These are phyloP conservation scores for Caranx ignobilis DNA, from an alignment of 2,113 vertebrate species.

Conservation along the genomic window DNA sequence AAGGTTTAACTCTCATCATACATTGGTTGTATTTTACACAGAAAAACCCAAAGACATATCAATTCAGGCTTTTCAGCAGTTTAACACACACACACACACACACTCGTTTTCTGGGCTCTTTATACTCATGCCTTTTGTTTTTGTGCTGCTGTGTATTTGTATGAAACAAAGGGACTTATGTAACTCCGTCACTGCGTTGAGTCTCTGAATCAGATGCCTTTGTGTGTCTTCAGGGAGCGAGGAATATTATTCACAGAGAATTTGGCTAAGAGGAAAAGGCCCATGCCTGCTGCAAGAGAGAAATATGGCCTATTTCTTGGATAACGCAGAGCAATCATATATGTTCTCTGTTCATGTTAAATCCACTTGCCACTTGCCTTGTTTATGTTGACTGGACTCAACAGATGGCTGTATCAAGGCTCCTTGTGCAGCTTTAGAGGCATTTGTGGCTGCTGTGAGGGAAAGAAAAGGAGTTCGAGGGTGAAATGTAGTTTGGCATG, in stretches of 20 bases:
- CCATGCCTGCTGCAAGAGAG: constrained; percentile 1
- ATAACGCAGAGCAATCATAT: neutral
- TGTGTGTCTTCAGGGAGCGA: constrained; percentile 47
- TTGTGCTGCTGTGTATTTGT: constrained; percentile 28
- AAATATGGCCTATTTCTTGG: constrained; percentile 1
- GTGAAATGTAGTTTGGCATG: constrained; percentile 10
- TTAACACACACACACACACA: neutral
- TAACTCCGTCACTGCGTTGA: constrained; percentile 36
- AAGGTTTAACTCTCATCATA: neutral
- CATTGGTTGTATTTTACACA: neutral
- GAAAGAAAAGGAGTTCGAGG: neutral
- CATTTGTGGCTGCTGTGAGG: neutral
- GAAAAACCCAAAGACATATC: neutral
- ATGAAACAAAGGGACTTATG: constrained; percentile 51
- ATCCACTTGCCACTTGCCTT: neutral
- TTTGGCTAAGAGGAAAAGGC: constrained; percentile 28
- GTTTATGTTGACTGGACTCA: constrained; percentile 24
- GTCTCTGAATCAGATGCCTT: constrained; percentile 49
- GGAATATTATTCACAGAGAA: constrained; percentile 37
- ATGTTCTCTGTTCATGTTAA: constrained; percentile 20
- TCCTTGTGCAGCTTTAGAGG: constrained; percentile 5
- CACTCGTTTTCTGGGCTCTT: neutral
- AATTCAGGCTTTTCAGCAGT: constrained; percentile 6
- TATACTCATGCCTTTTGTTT: constrained; percentile 2
- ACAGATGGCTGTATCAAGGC: constrained; percentile 32